Base-by-base conservation (phyloP, 2,797 vertebrate species). In the Diglossa cyanea region DNA sequence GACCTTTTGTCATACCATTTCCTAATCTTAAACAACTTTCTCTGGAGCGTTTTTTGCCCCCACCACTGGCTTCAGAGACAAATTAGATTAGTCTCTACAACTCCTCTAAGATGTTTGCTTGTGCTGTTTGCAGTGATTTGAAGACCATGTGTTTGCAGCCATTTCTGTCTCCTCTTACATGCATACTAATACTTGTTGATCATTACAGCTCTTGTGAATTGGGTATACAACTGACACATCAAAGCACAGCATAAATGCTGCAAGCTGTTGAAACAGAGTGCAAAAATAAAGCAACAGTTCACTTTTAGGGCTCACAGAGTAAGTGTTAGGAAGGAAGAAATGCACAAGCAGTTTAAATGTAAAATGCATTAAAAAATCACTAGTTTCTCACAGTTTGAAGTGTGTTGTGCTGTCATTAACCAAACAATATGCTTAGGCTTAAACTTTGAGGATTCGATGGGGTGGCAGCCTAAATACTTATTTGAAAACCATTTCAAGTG, bases 211-310 rank as follows among this genome's bases (percentile, higher is more conserved):
- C 86, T 76, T 86, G 83, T 79, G 83, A 93, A 91, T 90, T 83
- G 50, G 42, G 14, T 67, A 77, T 74, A 83, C 85, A 88, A 66
- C 63, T 86, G 90, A 92, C 90, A 93, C 94, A 94, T 97, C 92
- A 93, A 95, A 95, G 95, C 51, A 10, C 44, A 9, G 81, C 18
- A 23, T 90, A 95, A 95, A 71, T 79, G 92, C 74, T 96, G 88
- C 92, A 95, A 96, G 95, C 95, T 97, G 90, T 94, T 82, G 93
- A 79, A 95, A 89, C 83, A 70, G 68, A 76, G 73, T n/a, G 62
- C 92, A 93, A 75, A 95, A 96, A 55, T 70, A 94, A 84, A 87
- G 86, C 71, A 82, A 53, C 67, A 60, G 47, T 48, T 94, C 55
- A 10, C 71, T 95, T 73, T 11, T 47, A 39, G 60, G 42, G 54